Conservation (phyloP, 2,888 invertebrate species). For the Miltochrista miniata region DNA sequence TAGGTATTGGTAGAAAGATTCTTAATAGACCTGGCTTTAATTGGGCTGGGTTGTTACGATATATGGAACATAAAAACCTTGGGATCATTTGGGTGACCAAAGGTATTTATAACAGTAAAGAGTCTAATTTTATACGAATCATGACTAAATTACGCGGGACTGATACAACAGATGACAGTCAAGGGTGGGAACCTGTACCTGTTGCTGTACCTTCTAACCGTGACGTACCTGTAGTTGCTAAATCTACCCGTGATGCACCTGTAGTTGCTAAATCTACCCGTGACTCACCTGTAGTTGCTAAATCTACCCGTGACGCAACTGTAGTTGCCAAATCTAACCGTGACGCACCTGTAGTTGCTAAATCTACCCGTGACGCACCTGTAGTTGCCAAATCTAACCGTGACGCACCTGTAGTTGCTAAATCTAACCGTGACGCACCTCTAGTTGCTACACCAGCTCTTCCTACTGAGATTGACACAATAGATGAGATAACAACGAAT, state of each 20-base stretch:
- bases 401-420: no score
- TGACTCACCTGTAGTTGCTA: neutral
- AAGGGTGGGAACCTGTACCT: conserved; percentile 38
- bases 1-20: conserved; percentile 69
- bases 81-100: conserved; percentile 57
- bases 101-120: conserved; percentile 24
- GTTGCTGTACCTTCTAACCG: neutral
- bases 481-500: neutral
- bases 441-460: no score
- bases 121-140: conserved; percentile 52
- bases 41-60: conserved; percentile 63
- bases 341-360: no score
- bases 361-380: no score
- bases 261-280: neutral
- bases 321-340: neutral
- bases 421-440: no score
- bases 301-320: neutral
- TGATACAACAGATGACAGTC: conserved; percentile 29
- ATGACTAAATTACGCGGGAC: conserved; percentile 47
- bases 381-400: no score
- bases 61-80: conserved; percentile 64
- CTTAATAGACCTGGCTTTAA: conserved; percentile 56
- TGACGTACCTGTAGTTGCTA: neutral
- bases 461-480: neutral
- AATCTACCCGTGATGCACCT: neutral